phyloP scores from a whole-genome alignment of 64 coral and sea anemone species.

The Stylophora pistillata region DNA sequence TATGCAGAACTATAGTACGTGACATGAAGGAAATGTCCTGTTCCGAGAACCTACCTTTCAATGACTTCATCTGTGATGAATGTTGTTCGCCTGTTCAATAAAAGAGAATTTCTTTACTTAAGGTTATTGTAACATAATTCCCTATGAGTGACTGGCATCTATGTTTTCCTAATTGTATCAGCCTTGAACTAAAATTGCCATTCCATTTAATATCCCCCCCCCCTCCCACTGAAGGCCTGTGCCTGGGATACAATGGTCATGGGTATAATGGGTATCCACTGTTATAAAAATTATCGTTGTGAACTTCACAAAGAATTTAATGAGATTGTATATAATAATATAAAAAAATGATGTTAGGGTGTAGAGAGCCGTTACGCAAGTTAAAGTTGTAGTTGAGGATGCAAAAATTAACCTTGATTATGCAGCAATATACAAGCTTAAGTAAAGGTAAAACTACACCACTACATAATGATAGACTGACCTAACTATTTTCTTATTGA shows the following conservation, averaged over 20 bases:
- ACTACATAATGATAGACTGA: neutral
- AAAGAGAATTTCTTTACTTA: neutral
- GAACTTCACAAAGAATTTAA: too few species aligned
- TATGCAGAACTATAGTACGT: neutral
- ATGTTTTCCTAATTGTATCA: neutral
- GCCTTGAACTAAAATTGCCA: neutral
- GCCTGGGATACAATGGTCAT: neutral
- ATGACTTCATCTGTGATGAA: slow-evolving; percentile 86
- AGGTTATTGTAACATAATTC: neutral
- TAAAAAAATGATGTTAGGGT: too few species aligned
- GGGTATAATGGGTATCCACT: neutral
- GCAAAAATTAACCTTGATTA: too few species aligned
- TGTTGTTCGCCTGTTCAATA: slow-evolving; percentile 67
- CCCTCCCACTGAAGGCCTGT: too few species aligned
- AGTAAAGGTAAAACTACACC: too few species aligned
- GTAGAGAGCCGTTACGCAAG: too few species aligned
- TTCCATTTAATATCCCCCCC: too few species aligned
- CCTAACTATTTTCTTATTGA: slow-evolving; percentile 91
- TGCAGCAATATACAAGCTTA: too few species aligned
- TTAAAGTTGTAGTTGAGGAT: too few species aligned
- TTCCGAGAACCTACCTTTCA: slow-evolving; percentile 50
- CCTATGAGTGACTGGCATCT: neutral
- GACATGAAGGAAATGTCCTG: neutral
- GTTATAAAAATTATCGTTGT: too few species aligned
- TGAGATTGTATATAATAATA: too few species aligned